Base-by-base conservation (phyloP, 2,113 vertebrate species). In the Ailurus styani region DNA sequence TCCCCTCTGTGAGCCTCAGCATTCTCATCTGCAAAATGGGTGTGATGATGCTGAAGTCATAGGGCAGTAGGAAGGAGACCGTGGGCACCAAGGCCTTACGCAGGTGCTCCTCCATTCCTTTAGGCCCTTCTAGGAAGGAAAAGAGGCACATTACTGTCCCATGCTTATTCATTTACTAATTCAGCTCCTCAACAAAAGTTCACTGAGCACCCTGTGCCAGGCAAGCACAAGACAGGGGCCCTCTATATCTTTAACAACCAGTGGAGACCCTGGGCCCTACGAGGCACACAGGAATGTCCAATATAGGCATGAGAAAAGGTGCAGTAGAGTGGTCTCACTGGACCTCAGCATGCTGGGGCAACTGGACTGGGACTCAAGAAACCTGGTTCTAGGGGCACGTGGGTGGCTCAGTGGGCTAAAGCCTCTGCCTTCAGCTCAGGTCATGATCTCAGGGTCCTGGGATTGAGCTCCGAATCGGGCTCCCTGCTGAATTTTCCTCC, bases 241-340 rank as follows among this genome's bases (percentile, higher is more conserved):
- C 12, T 27, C 91, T 23, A 25, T 4, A 10, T 29, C 45, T 40
- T 13, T 54, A 20, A 62, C 18, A 10, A 10, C 27, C 0, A 18
- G 27, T 7, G 2, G 17, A 34, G 55, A 47, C 10, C 4, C 11
- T 18, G 54, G 84, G 18, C 6, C 17, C 2, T 4, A 17, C 21
- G n/a, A 6, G 40, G 3, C 27, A 23, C 4, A 1, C 6, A 13
- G 54, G 54, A 17, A 27, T 0, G 25, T 60, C 15, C 47, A 21
- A 47, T 31, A 5, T 54, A 66, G 15, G 55, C 42, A 29, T 0
- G 15, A 45, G 12, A 7, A 40, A 78, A 42, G 25, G 20, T 9
- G 11, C 0, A 0, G 4, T 2, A 5, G 13, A 1, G 1, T 37
- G 66, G 31, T 4, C 55, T 42, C 45, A 2, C 42, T 7, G 23